A percentile compares a stretch with the other conserved stretches of the same genome.
These are phyloP conservation scores for Marasmarcha lunaedactyla DNA, from an alignment of 2,888 invertebrate species.

Conservation along the genomic window DNA sequence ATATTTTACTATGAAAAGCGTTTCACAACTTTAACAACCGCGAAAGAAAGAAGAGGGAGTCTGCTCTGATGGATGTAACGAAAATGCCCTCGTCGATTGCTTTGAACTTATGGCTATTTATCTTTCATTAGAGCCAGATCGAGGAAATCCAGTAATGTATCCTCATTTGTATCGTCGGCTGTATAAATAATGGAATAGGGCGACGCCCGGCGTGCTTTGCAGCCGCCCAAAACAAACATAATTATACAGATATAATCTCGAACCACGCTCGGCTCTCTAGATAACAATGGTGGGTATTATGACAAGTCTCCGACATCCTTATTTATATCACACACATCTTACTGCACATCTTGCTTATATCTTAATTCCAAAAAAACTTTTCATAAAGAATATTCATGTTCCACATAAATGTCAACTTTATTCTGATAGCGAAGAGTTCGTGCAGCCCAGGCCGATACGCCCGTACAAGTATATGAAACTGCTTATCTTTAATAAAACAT, in stretches of 20 bases:
- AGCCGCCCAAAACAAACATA: slow-evolving; percentile 43
- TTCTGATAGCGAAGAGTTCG: too few species aligned
- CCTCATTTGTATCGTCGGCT: slow-evolving; percentile 55
- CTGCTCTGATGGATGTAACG: slow-evolving; percentile 44
- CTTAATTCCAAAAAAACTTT: too few species aligned
- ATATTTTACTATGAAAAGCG: slow-evolving; percentile 11
- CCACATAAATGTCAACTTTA: too few species aligned
- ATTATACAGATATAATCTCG: slow-evolving; percentile 38
- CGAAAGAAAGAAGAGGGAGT: slow-evolving; percentile 9
- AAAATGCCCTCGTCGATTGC: slow-evolving; percentile 44
- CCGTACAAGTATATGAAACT: too few species aligned
- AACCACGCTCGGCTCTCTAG: slow-evolving; percentile 13
- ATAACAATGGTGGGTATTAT: background rate
- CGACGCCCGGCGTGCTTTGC: slow-evolving; percentile 26
- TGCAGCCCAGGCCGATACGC: too few species aligned
- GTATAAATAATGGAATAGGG: slow-evolving; percentile 47
- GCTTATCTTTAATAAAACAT: background rate
- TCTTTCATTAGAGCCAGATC: slow-evolving; percentile 56
- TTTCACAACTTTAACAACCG: slow-evolving; percentile 20
- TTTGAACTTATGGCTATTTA: slow-evolving; percentile 53
- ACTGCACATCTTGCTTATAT: too few species aligned
- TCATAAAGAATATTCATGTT: too few species aligned
- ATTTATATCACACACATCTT: too few species aligned
- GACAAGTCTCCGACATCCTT: too few species aligned
- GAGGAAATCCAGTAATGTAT: slow-evolving; percentile 57